Evolutionary conservation across 1,140 invertebrate species (phyloP).

Genomic region (Caenorhabditis briggsae): DNA sequence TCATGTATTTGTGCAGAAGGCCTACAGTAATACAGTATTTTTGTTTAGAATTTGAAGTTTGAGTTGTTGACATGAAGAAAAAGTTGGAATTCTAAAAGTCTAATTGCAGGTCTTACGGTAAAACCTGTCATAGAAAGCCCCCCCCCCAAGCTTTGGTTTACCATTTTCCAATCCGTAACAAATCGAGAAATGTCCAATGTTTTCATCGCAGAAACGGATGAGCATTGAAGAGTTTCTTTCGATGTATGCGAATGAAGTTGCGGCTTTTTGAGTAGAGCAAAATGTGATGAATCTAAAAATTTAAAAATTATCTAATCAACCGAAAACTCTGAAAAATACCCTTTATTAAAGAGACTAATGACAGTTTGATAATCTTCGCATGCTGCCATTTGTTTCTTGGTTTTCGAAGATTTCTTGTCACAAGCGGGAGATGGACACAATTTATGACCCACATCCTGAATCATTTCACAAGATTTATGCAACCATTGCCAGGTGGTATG

Average conservation of each 20-base stretch:
- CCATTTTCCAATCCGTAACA: constrained; percentile 59
- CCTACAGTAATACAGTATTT: too few species aligned
- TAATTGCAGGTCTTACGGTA: too few species aligned
- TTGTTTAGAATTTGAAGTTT: too few species aligned
- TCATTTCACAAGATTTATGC: constrained; percentile 57
- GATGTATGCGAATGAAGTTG: neutral
- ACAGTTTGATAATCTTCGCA: constrained; percentile 67
- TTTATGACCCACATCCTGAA: constrained; percentile 66
- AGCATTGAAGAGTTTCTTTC: constrained; percentile 45
- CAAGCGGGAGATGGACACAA: constrained; percentile 63
- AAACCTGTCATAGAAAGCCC: too few species aligned
- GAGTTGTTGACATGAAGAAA: too few species aligned
- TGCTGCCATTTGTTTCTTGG: constrained; percentile 67
- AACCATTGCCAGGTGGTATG: constrained; percentile 67
- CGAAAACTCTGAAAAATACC: neutral
- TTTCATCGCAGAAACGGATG: constrained; percentile 64
- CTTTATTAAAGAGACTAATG: constrained; percentile 67
- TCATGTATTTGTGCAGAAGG: too few species aligned
- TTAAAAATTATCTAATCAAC: neutral
- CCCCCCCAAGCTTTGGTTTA: constrained; percentile 36
- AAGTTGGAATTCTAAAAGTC: too few species aligned
- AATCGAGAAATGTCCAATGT: constrained; percentile 64
- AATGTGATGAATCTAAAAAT: constrained; percentile 22
- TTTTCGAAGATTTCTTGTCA: constrained; percentile 67
- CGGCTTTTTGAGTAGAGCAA: constrained; percentile 22